These are phyloP conservation scores for Leptonema lineaticorne DNA, from an alignment of 1,140 invertebrate species.

Conservation along the genomic window DNA sequence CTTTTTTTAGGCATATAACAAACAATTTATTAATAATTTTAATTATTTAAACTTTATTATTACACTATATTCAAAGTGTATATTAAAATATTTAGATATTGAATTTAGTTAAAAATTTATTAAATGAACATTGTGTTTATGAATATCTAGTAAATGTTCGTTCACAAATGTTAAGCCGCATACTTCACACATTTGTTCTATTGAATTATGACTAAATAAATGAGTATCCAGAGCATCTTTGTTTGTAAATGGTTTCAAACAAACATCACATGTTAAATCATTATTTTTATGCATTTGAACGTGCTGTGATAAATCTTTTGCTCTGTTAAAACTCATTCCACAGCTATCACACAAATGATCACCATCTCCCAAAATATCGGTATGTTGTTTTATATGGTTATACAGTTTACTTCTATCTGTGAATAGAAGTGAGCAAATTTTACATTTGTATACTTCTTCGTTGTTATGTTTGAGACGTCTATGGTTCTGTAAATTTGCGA, in stretches of 20 bases:
- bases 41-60: no score
- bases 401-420: constrained; percentile 33
- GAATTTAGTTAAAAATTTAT: background rate
- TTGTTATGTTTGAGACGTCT: constrained; percentile 9
- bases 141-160: constrained; percentile 27
- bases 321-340: constrained; percentile 32
- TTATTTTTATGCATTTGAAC: constrained; percentile 31
- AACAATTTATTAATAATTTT: no score
- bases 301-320: constrained; percentile 30
- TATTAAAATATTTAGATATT: no score
- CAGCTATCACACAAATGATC: constrained; percentile 30
- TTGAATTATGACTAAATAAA: constrained; percentile 18
- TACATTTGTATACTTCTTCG: constrained; percentile 24
- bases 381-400: constrained; percentile 27
- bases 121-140: background rate
- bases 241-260: constrained; percentile 29
- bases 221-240: constrained; percentile 29
- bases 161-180: constrained; percentile 32
- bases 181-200: constrained; percentile 36
- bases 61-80: no score
- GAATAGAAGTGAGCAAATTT: constrained; percentile 28
- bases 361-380: background rate
- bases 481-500: constrained; percentile 26
- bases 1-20: no score
- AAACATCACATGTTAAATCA: constrained; percentile 30